Base-by-base conservation (phyloP, 2,888 invertebrate species). In the Xylophagus ater region DNA sequence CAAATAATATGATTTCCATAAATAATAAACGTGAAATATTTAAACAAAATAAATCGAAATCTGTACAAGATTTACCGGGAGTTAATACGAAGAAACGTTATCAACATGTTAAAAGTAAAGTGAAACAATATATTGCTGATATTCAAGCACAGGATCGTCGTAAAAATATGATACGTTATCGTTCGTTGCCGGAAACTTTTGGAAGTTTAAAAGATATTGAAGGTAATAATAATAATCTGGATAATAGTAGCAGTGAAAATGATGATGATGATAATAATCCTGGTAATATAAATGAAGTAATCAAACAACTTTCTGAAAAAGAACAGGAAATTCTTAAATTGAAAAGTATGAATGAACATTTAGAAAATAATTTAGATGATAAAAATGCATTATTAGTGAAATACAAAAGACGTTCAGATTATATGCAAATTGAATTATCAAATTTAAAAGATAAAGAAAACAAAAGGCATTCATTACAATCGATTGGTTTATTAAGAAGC, bases 41-140 rank as follows among this genome's bases (percentile, higher is more conserved):
- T 12, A 37, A 32, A 23, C 37, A 32, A 31, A 30, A 37, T 23
- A 39, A 39, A 15, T 32, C 44, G 3, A 28, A 41, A 21, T 44
- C 44, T 2, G 41, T 13, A 30, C 44, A 44, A 25, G 44, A 44
- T 41, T n/a, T n/a, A n/a, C n/a, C n/a, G n/a, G n/a, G n/a, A n/a
- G n/a, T n/a, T n/a, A n/a, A 44, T 29, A 41, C 44, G 4, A 35
- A 37, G 18, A 37, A 32, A 17, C 26, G 39, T 8, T 44, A 44
- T 33, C 41, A 39, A 15, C 44, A 44, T 33, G 41, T 44, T 8
- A 41, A 44, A 30, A 44, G 44, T 25, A 44, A 44, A 29, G 44
- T 44, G 15, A 34, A 37, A 17, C 39, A 44, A 14, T 44, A 44
- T 21, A 44, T 41, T 13, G 36, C 28, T 13, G 35, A 31, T 13